A percentile compares a stretch with the other conserved stretches of the same genome.
These are phyloP conservation scores for Rhyacichthys aspro DNA, from an alignment of 2,797 vertebrate species.

Conservation along the genomic window DNA sequence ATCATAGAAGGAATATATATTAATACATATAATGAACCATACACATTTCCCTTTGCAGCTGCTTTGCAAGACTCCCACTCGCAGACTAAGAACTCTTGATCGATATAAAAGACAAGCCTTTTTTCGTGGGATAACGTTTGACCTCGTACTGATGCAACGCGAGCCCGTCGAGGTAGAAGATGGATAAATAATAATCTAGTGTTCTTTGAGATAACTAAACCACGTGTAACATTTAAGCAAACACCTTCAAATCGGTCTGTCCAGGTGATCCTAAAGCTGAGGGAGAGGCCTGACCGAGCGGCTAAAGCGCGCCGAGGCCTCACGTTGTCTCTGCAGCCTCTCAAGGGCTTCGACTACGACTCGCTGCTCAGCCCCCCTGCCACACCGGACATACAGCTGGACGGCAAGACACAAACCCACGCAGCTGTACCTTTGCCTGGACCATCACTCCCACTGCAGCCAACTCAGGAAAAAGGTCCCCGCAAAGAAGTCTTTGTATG, in stretches of 20 bases:
- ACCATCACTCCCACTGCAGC: constrained; percentile 49
- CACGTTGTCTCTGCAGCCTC: constrained; percentile 75
- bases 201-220: not conserved
- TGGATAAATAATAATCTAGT: not conserved
- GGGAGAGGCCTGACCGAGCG: constrained; percentile 70
- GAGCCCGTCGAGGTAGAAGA: constrained; percentile 77
- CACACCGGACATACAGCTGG: constrained; percentile 61
- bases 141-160: constrained; percentile 86
- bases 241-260: not conserved
- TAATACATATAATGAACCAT: not conserved
- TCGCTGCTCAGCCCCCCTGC: constrained; percentile 68
- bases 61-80: constrained; percentile 85
- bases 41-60: constrained; percentile 73
- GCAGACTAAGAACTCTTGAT: constrained; percentile 84
- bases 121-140: constrained; percentile 86
- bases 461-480: constrained; percentile 53
- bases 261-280: constrained; percentile 78
- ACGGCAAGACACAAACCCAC: constrained; percentile 21
- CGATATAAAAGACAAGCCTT: constrained; percentile 89
- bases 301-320: constrained; percentile 73
- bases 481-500: constrained; percentile 77
- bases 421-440: constrained; percentile 28
- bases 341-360: constrained; percentile 88
- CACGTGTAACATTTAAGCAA: not conserved
- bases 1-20: not conserved